Conservation (phyloP, 2,113 vertebrate genomes). For the Neodon shergylaensis region DNA sequence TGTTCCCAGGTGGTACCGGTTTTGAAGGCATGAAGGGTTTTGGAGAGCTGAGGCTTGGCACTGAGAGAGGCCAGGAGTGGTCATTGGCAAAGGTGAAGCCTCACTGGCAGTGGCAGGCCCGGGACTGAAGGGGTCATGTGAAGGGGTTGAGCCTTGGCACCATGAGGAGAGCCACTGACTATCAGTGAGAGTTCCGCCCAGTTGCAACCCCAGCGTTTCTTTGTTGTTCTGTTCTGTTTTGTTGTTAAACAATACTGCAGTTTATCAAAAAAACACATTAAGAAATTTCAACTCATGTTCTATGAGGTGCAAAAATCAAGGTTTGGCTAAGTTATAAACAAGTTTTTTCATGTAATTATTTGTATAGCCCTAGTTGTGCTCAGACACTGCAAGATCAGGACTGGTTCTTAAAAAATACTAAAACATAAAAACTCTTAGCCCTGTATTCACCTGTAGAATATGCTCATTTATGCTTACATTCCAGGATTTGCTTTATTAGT, state of each 20-base stretch:
- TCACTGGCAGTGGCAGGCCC: neutral
- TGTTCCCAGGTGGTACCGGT: neutral
- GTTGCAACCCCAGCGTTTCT: neutral
- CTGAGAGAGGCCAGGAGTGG: neutral
- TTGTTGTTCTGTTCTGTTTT: too few relatives aligned
- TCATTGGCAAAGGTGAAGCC: neutral
- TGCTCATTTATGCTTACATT: constrained; percentile 72
- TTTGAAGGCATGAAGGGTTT: neutral
- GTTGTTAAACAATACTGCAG: constrained; percentile 69
- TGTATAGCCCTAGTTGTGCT: constrained; percentile 76
- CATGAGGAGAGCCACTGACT: neutral
- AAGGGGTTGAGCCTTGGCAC: neutral
- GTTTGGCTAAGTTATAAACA: constrained; percentile 78
- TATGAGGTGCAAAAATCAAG: constrained; percentile 79
- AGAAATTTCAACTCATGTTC: constrained; percentile 74
- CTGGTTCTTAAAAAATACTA: constrained; percentile 62
- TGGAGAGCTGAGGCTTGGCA: neutral
- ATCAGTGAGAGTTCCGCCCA: neutral
- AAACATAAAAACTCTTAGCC: constrained; percentile 71
- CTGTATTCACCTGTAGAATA: constrained; percentile 41
- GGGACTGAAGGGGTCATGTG: neutral
- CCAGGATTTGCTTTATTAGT: constrained; percentile 67
- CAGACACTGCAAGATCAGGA: constrained; percentile 76
- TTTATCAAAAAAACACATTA: constrained; percentile 77
- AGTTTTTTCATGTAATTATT: constrained; percentile 74